phyloP scores from a whole-genome alignment of 2,797 vertebrate species.

The Limnodromus scolopaceus region DNA sequence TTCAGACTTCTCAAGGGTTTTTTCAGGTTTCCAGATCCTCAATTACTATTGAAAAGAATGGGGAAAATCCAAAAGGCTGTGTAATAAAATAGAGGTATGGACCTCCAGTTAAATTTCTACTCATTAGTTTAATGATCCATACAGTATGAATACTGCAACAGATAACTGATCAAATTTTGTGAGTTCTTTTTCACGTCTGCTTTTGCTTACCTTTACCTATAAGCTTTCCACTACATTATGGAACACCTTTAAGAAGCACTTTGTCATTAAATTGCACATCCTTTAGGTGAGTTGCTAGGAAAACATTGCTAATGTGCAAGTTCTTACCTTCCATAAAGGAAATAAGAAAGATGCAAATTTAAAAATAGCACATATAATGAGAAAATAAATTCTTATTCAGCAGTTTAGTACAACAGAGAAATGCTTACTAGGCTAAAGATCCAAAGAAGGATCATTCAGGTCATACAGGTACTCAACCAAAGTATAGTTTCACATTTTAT shows the following conservation, averaged over 20 bases:
- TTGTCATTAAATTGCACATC: neutral
- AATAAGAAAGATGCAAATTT: neutral
- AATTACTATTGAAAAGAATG: neutral
- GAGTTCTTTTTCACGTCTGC: neutral
- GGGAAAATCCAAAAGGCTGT: neutral
- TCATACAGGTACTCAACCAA: neutral
- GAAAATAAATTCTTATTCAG: neutral
- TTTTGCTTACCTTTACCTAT: neutral
- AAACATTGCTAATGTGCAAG: neutral
- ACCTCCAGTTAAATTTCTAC: neutral
- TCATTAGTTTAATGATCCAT: neutral
- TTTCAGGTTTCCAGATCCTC: neutral
- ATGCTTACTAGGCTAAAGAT: neutral
- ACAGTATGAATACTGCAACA: neutral
- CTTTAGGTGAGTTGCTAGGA: neutral
- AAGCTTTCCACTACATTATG: neutral
- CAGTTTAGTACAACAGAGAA: neutral
- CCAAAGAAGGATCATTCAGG: neutral
- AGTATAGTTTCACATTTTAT: neutral
- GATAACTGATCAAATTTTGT: neutral
- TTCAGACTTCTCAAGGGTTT: neutral
- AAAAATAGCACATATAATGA: neutral
- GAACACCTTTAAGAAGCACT: neutral
- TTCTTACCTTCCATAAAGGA: neutral
- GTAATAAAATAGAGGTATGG: neutral